Evolutionary conservation across 2,797 vertebrate species (phyloP), one percentile per base, ranked within the genome.

Genomic region (Tapirus indicus): DNA sequence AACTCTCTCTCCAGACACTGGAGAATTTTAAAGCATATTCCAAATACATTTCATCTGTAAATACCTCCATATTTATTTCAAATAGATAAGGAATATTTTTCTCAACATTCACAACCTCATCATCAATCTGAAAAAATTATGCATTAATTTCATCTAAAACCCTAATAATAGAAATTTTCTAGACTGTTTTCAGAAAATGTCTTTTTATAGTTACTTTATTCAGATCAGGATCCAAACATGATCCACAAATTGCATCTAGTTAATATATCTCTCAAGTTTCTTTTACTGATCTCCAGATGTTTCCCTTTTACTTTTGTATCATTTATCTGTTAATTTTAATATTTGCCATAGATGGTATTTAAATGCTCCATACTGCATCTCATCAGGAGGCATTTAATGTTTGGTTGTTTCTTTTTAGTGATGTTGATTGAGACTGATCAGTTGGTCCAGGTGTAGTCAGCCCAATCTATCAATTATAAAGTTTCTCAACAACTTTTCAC

Each of bases 291-390:
- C 38, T 38, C 38, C 4, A 38, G 38, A 38, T 38, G 38, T 38
- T 38, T 38, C 44, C 27, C n/a, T 49, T 88, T 62, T 58, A 49
- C 38, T 47, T 89, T 78, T 71, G 0, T 47, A 93, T 64, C 29
- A 96, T 75, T 93, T 87, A 77, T 66, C 82, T 88, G 44, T 71
- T 84, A 64, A 82, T 56, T 72, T 92, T 68, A 74, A 29, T 54
- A 92, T 74, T 74, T 23, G n/a, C 47, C 7, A 94, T 5, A 64
- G n/a, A 29, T 47, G 23, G 56, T 58, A 21, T 21, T 20, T 14
- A 25, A 35, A 32, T 88, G 52, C 23, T 62, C 62, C 49, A 29
- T 38, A 54, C 29, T 21, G 44, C 44, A 2, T 38, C 38, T 38
- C 4, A 38, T 38, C 38, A 38, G 38, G 38, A 38, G 38, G 38